Evolutionary conservation across 2,113 vertebrate species (phyloP).

Genomic region (Chitala chitala): DNA sequence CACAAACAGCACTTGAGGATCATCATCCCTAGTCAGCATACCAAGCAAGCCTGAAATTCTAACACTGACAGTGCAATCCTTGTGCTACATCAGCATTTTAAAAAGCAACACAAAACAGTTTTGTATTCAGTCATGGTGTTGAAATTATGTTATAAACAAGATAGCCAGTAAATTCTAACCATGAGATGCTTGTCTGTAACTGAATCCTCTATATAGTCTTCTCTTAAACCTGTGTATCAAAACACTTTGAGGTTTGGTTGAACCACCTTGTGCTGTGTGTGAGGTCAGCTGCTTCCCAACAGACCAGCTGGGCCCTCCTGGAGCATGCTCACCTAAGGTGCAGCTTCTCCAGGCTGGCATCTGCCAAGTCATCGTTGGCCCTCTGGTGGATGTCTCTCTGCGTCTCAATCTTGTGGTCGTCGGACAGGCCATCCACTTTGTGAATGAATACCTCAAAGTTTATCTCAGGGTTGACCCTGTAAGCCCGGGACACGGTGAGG

Average conservation of each 20-base stretch:
- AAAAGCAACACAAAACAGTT: too few relatives aligned
- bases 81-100: too few relatives aligned
- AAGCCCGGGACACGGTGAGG: slow-evolving; percentile 94
- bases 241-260: too few relatives aligned
- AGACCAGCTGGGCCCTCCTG: not conserved
- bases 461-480: slow-evolving; percentile 96
- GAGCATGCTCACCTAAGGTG: slow-evolving; percentile 80
- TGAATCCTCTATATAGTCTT: too few relatives aligned
- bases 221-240: too few relatives aligned
- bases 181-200: too few relatives aligned
- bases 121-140: too few relatives aligned
- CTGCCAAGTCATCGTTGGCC: slow-evolving; percentile 94
- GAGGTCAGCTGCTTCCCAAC: too few relatives aligned
- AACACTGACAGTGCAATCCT: too few relatives aligned
- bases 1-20: not conserved
- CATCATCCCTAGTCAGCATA: not conserved
- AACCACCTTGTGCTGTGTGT: too few relatives aligned
- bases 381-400: slow-evolving; percentile 98
- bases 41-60: not conserved
- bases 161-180: too few relatives aligned
- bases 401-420: slow-evolving; percentile 99
- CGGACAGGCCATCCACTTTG: slow-evolving; percentile 96
- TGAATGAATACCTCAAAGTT: slow-evolving; percentile 99
- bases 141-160: too few relatives aligned
- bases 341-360: slow-evolving; percentile 94